A percentile compares a stretch with the other conserved stretches of the same genome.
Evolutionary conservation across 2,797 vertebrate species (phyloP).

Genomic region (Gouania willdenowi): DNA sequence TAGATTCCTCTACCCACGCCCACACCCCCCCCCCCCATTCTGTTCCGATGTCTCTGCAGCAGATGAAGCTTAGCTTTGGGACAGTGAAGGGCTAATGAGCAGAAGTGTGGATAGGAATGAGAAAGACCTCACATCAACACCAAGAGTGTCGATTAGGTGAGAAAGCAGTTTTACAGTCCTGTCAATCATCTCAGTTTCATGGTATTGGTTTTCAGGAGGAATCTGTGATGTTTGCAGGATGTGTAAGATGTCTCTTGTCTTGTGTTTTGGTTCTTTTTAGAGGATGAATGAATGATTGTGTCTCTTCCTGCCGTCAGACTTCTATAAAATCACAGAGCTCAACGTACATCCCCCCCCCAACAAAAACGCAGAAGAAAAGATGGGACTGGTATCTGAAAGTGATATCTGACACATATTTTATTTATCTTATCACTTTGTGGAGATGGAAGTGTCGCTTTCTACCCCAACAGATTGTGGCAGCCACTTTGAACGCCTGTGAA

Average conservation of each 20-base stretch:
- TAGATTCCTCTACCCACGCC: too few relatives aligned
- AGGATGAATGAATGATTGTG: background rate
- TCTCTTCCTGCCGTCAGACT: background rate
- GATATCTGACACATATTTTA: conserved; percentile 62
- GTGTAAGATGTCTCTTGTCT: too few relatives aligned
- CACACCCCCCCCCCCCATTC: too few relatives aligned
- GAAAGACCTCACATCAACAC: conserved; percentile 36
- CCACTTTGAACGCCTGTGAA: conserved; percentile 62
- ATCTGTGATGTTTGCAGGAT: too few relatives aligned
- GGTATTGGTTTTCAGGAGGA: too few relatives aligned
- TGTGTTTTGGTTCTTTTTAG: too few relatives aligned
- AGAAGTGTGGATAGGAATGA: background rate
- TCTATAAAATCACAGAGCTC: too few relatives aligned
- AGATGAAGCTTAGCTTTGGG: background rate
- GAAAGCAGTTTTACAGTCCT: conserved; percentile 33
- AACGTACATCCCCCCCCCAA: background rate
- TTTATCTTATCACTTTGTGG: conserved; percentile 57
- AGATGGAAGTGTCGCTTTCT: conserved; percentile 45
- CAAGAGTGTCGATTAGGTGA: conserved; percentile 58
- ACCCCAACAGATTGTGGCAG: conserved; percentile 67
- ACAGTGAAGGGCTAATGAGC: background rate
- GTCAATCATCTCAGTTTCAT: conserved; percentile 39
- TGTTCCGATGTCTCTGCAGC: too few relatives aligned
- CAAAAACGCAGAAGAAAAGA: conserved; percentile 26
- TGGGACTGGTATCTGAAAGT: conserved; percentile 46